Base-by-base conservation (phyloP, 1,140 invertebrate species). In the Calliopsis andreniformis region DNA sequence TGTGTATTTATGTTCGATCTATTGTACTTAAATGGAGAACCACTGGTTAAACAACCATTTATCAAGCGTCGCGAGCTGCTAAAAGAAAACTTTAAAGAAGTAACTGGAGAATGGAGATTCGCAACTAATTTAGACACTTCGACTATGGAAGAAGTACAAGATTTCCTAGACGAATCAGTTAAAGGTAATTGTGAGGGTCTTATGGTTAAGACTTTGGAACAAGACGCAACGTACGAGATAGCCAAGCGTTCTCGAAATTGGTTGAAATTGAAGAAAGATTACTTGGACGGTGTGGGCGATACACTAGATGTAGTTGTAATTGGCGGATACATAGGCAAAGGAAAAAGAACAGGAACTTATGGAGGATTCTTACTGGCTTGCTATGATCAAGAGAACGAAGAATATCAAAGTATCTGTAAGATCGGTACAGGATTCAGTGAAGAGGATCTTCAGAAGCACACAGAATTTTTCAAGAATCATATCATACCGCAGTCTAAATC, bases 1-100 rank as follows among this genome's bases (percentile, higher is more conserved):
- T 99, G 98, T 89, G 95, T 99, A 12, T 99, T 98, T 91, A 97
- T 98, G 87, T 99, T 99, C 93, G 99, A 99, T 94, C 91, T 99
- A 43, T 92, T 99, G 0, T 99, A 97, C 89, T 93, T 99, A 1
- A 99, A 99, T 93, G 98, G 97, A 0, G 93, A 96, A 85, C 92
- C 98, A 1, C 92, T 99, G 0, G 97, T 99, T 0, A 94, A 94
- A 59, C 92, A 96, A 84, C 94, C 98, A 0, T 95, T 99, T 79
- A 89, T 93, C 4, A 94, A 96, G 87, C 92, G 99, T 23, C 92
- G 99, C 16, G 92, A 95, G 53, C 89, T 98, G 45, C 90, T 99
- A 2, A 92, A 93, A 78, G 92, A 96, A 67, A 93, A 97, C 86
- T 98, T 99, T 86, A 93, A 93, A 82, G 95, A 96, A 89, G 89